Evolutionary conservation across 1,140 invertebrate species (phyloP), one percentile per base, ranked within the genome.

Genomic region (Ctenoplectra terminalis): DNA sequence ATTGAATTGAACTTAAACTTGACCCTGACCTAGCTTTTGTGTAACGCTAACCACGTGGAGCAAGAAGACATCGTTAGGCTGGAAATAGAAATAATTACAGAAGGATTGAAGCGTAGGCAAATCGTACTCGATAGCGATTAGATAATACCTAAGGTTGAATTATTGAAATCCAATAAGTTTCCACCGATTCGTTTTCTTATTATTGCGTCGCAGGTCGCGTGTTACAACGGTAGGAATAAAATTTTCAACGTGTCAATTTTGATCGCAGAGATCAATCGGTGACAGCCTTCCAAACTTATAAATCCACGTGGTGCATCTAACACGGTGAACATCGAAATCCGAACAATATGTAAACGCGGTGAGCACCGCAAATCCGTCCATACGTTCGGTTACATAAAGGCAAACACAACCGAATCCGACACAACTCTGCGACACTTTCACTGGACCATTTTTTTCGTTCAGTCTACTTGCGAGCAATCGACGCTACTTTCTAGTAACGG

Each of bases 361-460:
- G 20, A 6, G 5, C n/a, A 48, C 52, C 29, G n/a, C 7, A 31
- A 40, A 29, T 80, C n/a, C 74, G 66, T 61, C 50, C 74, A 40
- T 58, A 64, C 81, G 46, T 75, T 60, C 61, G 43, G 66, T 82
- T 78, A 82, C 81, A 71, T 78, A 82, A 78, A 78, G 23, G 56
- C 74, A 77, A 78, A 71, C 56, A 77, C 69, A 40, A 74, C 15
- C 74, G 63, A 60, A 77, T 77, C 63, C 64, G 40, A 73, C 20
- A 46, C 31, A 37, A 56, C 17, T 46, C 40, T 63, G 70, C 63
- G 82, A 83, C 78, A 83, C 82, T 83, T 83, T 83, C 82, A 81
- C 82, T 81, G 82, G 82, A 75, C 82, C 82, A 81, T 74, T 83
- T 83, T 74, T 79, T 56, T 69, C 74, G 31, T 71, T 66, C 60